Evolutionary conservation across 2,888 invertebrate genomes (phyloP).

Genomic region (Lasioglossum zephyrum): DNA sequence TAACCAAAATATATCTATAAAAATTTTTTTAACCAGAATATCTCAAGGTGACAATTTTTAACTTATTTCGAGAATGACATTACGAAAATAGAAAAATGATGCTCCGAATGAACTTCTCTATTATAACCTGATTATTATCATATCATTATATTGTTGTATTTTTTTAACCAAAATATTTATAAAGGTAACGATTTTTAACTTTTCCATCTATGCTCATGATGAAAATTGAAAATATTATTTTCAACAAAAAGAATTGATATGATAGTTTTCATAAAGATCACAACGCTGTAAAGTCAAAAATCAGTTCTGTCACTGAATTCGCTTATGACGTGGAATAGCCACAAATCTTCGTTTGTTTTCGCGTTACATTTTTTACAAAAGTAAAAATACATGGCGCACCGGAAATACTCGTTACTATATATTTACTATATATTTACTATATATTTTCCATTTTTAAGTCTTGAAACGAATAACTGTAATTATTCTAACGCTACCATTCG

Average conservation of each 20-base stretch:
- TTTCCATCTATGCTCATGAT: too few relatives aligned
- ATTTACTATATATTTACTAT: not conserved
- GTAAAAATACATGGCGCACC: not conserved
- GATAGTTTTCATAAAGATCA: not conserved
- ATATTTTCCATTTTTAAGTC: not conserved
- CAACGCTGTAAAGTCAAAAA: not conserved
- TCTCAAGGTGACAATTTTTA: too few relatives aligned
- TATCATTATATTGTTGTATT: too few relatives aligned
- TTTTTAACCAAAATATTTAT: too few relatives aligned
- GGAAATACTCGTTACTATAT: not conserved
- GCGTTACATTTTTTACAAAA: not conserved
- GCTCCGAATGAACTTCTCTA: too few relatives aligned
- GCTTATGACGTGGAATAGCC: not conserved
- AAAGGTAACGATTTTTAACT: too few relatives aligned
- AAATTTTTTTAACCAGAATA: too few relatives aligned
- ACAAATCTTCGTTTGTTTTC: not conserved
- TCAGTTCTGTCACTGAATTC: not conserved
- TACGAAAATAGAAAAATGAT: too few relatives aligned
- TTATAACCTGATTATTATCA: too few relatives aligned
- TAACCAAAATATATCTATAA: too few relatives aligned
- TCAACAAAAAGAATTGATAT: not conserved
- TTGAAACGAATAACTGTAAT: not conserved
- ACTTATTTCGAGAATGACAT: too few relatives aligned
- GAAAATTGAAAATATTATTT: too few relatives aligned
- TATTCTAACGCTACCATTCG: not conserved